Evolutionary conservation across 2,113 vertebrate genomes (phyloP), one percentile per base, ranked within the genome.

Genomic region (Engraulis encrasicolus): DNA sequence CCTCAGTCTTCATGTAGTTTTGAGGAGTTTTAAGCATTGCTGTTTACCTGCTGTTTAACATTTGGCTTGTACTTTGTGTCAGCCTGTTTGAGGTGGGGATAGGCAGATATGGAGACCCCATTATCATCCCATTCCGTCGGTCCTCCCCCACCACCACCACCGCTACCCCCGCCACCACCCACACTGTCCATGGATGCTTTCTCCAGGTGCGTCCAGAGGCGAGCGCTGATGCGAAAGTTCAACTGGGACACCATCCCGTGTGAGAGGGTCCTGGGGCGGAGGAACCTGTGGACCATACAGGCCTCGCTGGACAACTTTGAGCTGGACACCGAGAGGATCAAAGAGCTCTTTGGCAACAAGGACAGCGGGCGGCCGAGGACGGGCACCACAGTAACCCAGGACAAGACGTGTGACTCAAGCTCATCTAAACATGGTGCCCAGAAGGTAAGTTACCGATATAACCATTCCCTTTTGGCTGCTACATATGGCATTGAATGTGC

Each of bases 221-320:
- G 90, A 20, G 94, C 94, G 52, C 89, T 81, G 83, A 93, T 97
- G 91, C 95, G 96, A 38, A 95, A 92, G 89, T 93, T 96, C 58
- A 95, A 96, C 91, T 96, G 95, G 96, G 95, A 95, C 31, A 89
- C 95, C n/a, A 90, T 97, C 37, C 95, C 96, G 11, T 91, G 86
- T 34, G 94, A 95, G 79, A 91, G 91, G 1, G 94, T 96, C 12
- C 61, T 94, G 49, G 95, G 95, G 0, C 95, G 94, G 58, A 31
- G 90, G 48, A 96, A 95, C 0, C 91, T 96, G 34, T 96, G 96
- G 96, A 96, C 95, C 0, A 91, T 89, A 2, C 87, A 88, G 31
- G 87, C 89, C 20, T 82, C 84, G 0, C 87, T 90, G 40, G 91
- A 92, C 77, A 88, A 94, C 45, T 88, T 95, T 40, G 88, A 92